phyloP scores from a whole-genome alignment of 2,113 vertebrate species.

The Struthio camelus region DNA sequence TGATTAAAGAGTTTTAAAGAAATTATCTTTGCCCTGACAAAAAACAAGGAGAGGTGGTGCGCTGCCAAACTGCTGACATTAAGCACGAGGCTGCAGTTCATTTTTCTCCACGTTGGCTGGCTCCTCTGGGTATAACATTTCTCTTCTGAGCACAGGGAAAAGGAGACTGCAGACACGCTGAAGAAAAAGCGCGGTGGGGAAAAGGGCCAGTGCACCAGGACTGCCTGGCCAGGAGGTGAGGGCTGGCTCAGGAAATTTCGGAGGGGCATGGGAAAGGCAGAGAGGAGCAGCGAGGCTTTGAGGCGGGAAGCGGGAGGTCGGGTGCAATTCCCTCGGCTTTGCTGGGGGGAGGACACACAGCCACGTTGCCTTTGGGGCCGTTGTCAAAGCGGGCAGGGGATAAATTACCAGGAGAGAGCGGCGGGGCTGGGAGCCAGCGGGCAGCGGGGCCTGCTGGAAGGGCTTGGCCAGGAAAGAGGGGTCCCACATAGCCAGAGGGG shows the following conservation, averaged over 20 bases:
- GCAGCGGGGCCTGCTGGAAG: no score
- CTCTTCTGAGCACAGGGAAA: background rate
- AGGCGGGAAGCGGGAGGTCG: no score
- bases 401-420: no score
- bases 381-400: no score
- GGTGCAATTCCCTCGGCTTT: no score
- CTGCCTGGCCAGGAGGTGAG: background rate
- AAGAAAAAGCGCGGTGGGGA: background rate
- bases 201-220: background rate
- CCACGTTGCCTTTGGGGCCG: no score
- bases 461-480: no score
- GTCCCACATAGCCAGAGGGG: background rate
- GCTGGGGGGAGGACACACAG: no score
- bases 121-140: no score
- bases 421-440: no score
- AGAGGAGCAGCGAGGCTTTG: no score
- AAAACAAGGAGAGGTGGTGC: background rate
- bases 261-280: background rate
- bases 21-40: background rate
- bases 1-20: slow-evolving; percentile 29
- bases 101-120: background rate
- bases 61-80: background rate
- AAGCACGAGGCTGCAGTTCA: background rate
- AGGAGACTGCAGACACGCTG: no score
- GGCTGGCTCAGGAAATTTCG: background rate